phyloP scores from a whole-genome alignment of 2,113 vertebrate genomes.

The Terrapene triunguis region DNA sequence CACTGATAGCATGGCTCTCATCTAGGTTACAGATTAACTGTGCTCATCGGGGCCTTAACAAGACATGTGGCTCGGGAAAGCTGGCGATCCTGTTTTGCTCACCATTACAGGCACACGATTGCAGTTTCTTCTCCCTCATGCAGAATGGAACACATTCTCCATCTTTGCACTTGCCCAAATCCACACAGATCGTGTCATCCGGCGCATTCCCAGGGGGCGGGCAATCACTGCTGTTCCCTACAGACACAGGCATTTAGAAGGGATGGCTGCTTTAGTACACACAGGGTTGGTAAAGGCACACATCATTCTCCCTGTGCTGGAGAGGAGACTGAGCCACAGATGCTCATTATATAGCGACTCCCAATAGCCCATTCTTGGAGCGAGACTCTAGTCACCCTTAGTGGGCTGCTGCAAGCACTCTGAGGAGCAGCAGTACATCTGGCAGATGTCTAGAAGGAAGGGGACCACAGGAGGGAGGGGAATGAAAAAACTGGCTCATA shows the following conservation, averaged over 20 bases:
- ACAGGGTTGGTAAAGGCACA: not conserved
- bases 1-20: not conserved
- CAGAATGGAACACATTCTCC: constrained; percentile 96
- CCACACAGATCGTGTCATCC: constrained; percentile 88
- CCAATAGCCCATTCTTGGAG: not conserved
- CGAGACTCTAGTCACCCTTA: not conserved
- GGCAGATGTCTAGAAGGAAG: not conserved
- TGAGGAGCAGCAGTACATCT: not conserved
- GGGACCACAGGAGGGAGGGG: not conserved
- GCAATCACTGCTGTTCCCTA: constrained; percentile 92
- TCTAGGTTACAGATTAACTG: no score
- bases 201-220: constrained; percentile 89
- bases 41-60: not conserved
- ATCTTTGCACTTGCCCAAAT: constrained; percentile 88
- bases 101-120: constrained; percentile 94
- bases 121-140: constrained; percentile 84
- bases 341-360: not conserved
- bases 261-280: not conserved
- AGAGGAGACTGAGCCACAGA: not conserved
- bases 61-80: rapidly evolving
- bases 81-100: not conserved
- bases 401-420: not conserved
- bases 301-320: not conserved
- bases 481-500: not conserved
- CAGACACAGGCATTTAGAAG: not conserved